phyloP scores from a whole-genome alignment of 1,140 invertebrate species.

The Leptonema lineaticorne region DNA sequence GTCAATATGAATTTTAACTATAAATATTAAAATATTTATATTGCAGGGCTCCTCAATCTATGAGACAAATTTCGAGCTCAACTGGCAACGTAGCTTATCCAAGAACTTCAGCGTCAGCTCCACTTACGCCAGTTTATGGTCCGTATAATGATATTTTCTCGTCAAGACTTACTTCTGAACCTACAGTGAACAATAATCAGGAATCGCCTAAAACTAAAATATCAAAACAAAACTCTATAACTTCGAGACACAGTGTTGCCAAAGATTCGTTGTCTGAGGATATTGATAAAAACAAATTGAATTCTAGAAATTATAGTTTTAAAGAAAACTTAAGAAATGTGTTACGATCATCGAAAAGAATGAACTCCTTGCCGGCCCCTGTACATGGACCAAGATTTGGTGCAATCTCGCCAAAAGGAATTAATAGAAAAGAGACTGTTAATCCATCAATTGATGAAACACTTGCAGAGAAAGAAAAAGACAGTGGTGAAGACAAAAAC shows the following conservation, averaged over 20 bases:
- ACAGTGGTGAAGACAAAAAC: background rate
- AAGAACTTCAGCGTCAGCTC: conserved; percentile 31
- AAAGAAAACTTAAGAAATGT: conserved; percentile 40
- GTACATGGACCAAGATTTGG: conserved; percentile 33
- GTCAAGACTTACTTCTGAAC: conserved; percentile 33
- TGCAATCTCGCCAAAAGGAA: conserved; percentile 32
- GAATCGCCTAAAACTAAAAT: conserved; percentile 17
- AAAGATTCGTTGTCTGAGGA: conserved; percentile 15
- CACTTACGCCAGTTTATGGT: conserved; percentile 36
- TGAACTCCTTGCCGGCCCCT: conserved; percentile 25
- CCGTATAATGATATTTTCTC: conserved; percentile 19
- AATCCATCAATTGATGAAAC: conserved; percentile 20
- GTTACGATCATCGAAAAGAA: conserved; percentile 36
- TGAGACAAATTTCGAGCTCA: conserved; percentile 36
- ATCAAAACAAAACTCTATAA: conserved; percentile 30
- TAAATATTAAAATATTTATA: conserved; percentile 3
- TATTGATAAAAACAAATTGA: conserved; percentile 18
- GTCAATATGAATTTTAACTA: background rate
- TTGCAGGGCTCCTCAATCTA: conserved; percentile 30
- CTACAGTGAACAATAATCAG: conserved; percentile 21
- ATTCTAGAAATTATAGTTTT: conserved; percentile 38
- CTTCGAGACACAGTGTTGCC: conserved; percentile 1
- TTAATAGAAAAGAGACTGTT: conserved; percentile 17
- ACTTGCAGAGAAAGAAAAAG: conserved; percentile 5
- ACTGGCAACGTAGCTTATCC: conserved; percentile 28